A percentile compares a stretch with the other conserved stretches of the same genome.
phyloP scores from a whole-genome alignment of 2,888 invertebrate species.

The Spodoptera littoralis region DNA sequence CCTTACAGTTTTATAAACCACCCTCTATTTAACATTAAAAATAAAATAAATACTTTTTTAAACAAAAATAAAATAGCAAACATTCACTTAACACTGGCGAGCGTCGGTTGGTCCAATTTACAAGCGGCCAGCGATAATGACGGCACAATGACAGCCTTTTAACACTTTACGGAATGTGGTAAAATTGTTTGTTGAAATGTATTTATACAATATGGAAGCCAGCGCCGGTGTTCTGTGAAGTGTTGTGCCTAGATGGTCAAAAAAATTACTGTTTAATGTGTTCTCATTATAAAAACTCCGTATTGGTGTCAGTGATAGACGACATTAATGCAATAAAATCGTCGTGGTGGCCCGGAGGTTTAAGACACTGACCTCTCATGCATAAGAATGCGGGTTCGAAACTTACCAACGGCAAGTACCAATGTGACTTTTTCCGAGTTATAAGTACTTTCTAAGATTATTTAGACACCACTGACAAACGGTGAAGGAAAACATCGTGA shows the following conservation, averaged over 20 bases:
- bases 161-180: conserved; percentile 54
- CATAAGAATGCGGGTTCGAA: too few species aligned
- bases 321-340: too few species aligned
- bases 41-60: background rate
- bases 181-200: conserved; percentile 47
- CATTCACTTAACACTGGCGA: conserved; percentile 68
- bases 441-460: too few species aligned
- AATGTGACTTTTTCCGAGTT: too few species aligned
- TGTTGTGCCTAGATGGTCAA: background rate
- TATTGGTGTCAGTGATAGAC: too few species aligned
- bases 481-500: too few species aligned
- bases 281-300: too few species aligned
- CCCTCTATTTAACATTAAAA: conserved; percentile 7
- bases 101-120: conserved; percentile 65
- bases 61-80: conserved; percentile 43
- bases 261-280: background rate
- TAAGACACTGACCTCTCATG: too few species aligned
- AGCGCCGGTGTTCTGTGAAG: background rate
- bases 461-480: too few species aligned
- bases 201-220: conserved; percentile 29
- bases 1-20: background rate
- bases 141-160: conserved; percentile 66
- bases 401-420: too few species aligned
- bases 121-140: conserved; percentile 64
- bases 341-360: too few species aligned